Base-by-base conservation (phyloP, 2,113 vertebrate species). In the Mormyrus iriodes region DNA sequence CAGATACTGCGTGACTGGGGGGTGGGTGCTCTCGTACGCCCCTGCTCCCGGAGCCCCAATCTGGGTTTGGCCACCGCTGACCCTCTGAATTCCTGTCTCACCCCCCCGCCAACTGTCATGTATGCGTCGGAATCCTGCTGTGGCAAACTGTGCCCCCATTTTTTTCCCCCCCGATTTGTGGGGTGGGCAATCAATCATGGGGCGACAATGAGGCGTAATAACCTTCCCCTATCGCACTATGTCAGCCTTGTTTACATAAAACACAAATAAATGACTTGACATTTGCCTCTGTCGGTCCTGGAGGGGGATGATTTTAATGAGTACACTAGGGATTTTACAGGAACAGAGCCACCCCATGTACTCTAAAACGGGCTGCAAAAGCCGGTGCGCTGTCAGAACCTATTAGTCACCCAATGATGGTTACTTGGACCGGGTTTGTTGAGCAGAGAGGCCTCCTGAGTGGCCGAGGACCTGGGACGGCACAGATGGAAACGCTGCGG, bases 341-440 rank as follows among this genome's bases (percentile, higher is more conserved):
- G 89, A 58, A 58, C 39, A 85, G 49, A 42, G 83, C 73, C 88
- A 85, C 79, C 88, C 79, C 39, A 24, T 85, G 79, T 39, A 31
- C 52, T 84, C 39, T 51, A 13, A 42, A 85, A 65, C 24, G 24
- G 88, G 39, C 88, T 31, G n/a, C 76, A 15, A 53, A 58, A 89
- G 76, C 92, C 92, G 92, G 92, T 89, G 89, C 91, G 86, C 89
- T 61, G 52, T 87, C 90, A 46, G 88, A 88, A 92, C 90, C 92
- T 93, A 94, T 94, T 94, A 88, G 91, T 92, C 92, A 92, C 90
- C 89, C 90, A 91, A 90, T 90, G 91, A 92, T 92, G 93, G 93
- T 94, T 93, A 93, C 93, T 92, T 87, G 91, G 93, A 91, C 92
- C 91, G 89, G 89, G 91, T 93, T 94, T 93, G 91, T 91, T 89